Conservation (phyloP, 2,113 vertebrate genomes). For the Butorides virescens region DNA sequence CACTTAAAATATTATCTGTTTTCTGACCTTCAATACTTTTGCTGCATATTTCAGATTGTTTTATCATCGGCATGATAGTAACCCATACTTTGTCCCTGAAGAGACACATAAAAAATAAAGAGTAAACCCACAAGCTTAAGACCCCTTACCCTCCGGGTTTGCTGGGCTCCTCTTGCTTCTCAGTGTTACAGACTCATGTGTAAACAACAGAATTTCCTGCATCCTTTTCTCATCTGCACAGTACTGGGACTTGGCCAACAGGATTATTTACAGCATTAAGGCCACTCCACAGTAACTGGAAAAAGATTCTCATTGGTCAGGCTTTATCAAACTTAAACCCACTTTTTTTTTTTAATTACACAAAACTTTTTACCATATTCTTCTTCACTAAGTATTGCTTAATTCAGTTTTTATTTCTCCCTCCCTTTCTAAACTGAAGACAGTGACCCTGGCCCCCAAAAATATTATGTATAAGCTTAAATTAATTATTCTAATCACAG, state of each 20-base stretch:
- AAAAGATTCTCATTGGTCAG: constrained; percentile 69
- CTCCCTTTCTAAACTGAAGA: neutral
- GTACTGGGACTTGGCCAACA: constrained; percentile 66
- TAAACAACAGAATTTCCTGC: constrained; percentile 77
- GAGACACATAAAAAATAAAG: constrained; percentile 40
- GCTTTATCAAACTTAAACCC: constrained; percentile 64
- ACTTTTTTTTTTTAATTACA: constrained; percentile 49
- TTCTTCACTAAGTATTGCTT: neutral
- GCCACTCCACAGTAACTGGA: constrained; percentile 53
- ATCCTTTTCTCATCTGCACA: constrained; percentile 73
- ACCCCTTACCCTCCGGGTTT: constrained; percentile 67
- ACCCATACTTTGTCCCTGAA: neutral
- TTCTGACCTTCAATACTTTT: neutral
- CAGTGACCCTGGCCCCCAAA: neutral
- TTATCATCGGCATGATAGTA: neutral
- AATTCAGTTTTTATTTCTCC: neutral
- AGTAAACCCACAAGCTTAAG: constrained; percentile 54
- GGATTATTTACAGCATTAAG: constrained; percentile 73
- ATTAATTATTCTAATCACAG: neutral
- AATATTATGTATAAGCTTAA: neutral
- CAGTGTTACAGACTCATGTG: constrained; percentile 61
- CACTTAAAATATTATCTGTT: neutral
- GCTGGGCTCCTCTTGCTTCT: constrained; percentile 45
- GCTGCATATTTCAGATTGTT: neutral
- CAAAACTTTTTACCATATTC: neutral